Percentiles rank a stretch among this genome's conserved stretches.
Conservation (phyloP, 2,888 invertebrate species). For the Rosalia funebris region DNA sequence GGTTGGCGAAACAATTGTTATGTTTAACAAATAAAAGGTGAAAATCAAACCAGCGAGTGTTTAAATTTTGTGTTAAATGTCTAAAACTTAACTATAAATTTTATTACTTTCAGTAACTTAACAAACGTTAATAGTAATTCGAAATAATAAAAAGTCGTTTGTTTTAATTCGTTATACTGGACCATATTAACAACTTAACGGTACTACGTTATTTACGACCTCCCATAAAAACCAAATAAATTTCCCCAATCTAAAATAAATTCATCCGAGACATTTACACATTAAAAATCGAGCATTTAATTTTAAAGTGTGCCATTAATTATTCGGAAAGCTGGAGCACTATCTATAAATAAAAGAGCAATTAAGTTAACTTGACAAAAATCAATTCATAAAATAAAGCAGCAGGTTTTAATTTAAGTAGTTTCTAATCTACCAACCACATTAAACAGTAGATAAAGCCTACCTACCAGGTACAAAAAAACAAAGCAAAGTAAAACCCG, state of each 20-base stretch:
- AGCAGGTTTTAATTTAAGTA: conserved; percentile 21
- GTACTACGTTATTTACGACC: background rate
- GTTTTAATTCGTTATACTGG: too few species aligned
- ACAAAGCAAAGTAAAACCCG: conserved; percentile 7
- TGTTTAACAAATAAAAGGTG: too few species aligned
- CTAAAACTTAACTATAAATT: too few species aligned
- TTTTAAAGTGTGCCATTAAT: conserved; percentile 16
- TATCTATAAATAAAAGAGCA: conserved; percentile 15
- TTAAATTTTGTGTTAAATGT: too few species aligned
- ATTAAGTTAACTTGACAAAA: conserved; percentile 22
- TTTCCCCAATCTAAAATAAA: background rate
- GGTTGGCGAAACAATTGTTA: too few species aligned
- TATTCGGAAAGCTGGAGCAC: background rate
- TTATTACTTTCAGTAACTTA: too few species aligned
- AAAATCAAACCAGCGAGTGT: too few species aligned
- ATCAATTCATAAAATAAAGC: conserved; percentile 21
- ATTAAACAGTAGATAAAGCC: conserved; percentile 39
- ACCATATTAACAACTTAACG: too few species aligned
- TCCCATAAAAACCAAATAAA: background rate
- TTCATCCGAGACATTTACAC: background rate
- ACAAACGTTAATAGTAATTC: too few species aligned
- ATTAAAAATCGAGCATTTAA: background rate
- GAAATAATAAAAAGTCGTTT: too few species aligned
- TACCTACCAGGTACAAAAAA: conserved; percentile 37
- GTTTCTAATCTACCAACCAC: conserved; percentile 24